These are phyloP conservation scores for Conger conger DNA, from an alignment of 2,113 vertebrate species.

Conservation along the genomic window DNA sequence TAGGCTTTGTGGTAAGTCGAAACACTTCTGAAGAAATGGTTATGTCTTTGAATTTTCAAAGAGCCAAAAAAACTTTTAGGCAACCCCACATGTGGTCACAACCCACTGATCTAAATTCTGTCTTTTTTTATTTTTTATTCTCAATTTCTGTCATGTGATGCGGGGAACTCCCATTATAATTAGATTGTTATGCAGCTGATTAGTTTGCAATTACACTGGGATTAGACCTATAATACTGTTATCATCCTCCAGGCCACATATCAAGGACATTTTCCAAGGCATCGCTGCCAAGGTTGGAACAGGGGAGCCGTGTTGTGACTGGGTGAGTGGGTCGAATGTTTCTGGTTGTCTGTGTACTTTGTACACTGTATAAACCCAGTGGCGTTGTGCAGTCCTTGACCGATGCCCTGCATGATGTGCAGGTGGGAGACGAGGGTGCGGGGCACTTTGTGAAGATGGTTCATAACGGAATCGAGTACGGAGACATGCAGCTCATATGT, in stretches of 20 bases:
- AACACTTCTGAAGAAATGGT: background rate
- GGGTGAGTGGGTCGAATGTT: constrained; percentile 72
- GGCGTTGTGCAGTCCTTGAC: background rate
- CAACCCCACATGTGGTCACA: no score
- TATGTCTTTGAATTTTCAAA: no score
- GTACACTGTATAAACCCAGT: background rate
- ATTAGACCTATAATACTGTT: background rate
- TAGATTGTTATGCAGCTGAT: background rate
- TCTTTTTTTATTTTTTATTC: background rate
- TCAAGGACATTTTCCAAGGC: constrained; percentile 94
- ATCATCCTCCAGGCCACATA: constrained; percentile 81
- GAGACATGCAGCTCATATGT: constrained; percentile 98
- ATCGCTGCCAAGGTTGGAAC: constrained; percentile 94
- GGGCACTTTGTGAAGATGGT: constrained; percentile 99
- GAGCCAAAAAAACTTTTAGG: no score
- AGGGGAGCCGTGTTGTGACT: constrained; percentile 95
- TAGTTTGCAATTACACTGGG: background rate
- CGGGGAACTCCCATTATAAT: background rate
- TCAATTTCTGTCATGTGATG: background rate
- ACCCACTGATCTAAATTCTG: background rate
- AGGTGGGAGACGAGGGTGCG: constrained; percentile 94
- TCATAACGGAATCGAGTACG: constrained; percentile 98
- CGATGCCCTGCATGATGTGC: constrained; percentile 54
- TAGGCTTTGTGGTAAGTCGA: constrained; percentile 91
- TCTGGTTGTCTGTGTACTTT: background rate